A percentile compares a stretch with the other conserved stretches of the same genome.
Evolutionary conservation across 2,113 vertebrate genomes (phyloP).

Genomic region (Pogona vitticeps): DNA sequence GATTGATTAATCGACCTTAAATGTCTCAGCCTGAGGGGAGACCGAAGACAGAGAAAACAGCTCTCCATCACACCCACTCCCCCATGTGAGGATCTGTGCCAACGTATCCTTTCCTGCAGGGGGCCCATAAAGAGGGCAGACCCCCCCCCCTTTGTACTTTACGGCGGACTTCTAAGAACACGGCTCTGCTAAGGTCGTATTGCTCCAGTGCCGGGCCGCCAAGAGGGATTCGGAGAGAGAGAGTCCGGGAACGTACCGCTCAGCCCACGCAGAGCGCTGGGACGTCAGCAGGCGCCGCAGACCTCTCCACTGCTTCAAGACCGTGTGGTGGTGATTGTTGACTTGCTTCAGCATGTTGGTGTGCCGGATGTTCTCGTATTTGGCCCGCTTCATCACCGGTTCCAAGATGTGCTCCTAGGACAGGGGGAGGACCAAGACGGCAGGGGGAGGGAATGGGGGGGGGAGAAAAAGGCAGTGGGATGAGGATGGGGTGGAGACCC

Average conservation of each 20-base stretch:
- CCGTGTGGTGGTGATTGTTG: conserved; percentile 82
- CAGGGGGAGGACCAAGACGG: accelerated
- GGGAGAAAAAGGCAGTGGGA: background rate
- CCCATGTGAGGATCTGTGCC: too few species aligned
- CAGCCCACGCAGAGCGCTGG: conserved; percentile 89
- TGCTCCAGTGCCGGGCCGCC: background rate
- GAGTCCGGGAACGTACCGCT: conserved; percentile 73
- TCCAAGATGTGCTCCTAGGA: conserved; percentile 86
- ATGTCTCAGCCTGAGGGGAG: background rate
- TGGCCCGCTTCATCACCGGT: conserved; percentile 77
- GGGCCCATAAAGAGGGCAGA: background rate
- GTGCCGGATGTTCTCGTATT: conserved; percentile 83
- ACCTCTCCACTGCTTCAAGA: conserved; percentile 88
- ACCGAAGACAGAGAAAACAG: too few species aligned
- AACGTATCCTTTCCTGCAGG: background rate
- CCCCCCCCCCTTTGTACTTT: background rate
- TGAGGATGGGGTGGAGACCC: accelerated
- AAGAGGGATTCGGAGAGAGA: background rate
- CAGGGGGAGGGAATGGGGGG: background rate
- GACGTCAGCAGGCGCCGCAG: conserved; percentile 85
- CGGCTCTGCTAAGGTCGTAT: background rate
- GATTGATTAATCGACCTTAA: background rate
- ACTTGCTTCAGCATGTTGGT: conserved; percentile 81
- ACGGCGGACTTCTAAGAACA: too few species aligned
- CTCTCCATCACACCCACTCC: too few species aligned